Percentiles rank a stretch among this genome's conserved stretches.
These are phyloP conservation scores for Semaprochilodus insignis DNA, from an alignment of 2,797 vertebrate species.

Conservation along the genomic window DNA sequence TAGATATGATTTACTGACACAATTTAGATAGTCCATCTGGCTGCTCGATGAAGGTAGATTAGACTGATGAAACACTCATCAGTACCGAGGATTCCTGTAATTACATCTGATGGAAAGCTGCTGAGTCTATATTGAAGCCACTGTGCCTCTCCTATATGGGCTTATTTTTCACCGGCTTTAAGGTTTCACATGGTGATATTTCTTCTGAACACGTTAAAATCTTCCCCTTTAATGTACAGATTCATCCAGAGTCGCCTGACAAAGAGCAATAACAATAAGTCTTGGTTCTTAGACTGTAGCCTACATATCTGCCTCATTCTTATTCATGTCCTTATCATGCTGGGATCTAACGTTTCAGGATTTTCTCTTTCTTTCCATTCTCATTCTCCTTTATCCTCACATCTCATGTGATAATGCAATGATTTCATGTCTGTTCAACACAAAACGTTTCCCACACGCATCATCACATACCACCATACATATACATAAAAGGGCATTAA, in stretches of 20 bases:
- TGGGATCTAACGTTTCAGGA: background rate
- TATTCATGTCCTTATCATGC: conserved; percentile 14
- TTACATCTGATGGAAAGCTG: conserved; percentile 5
- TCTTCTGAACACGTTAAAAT: background rate
- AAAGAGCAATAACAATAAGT: background rate
- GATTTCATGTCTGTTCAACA: background rate
- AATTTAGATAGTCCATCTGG: background rate
- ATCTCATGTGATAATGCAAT: background rate
- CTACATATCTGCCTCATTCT: background rate
- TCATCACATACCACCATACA: background rate
- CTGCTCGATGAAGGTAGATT: conserved; percentile 10
- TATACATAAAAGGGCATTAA: conserved; percentile 28
- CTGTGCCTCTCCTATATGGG: background rate
- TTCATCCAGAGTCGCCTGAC: background rate
- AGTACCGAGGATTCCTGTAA: background rate
- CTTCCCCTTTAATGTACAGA: background rate
- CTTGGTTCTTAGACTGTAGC: background rate
- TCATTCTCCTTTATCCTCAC: background rate
- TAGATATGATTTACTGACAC: conserved; percentile 22
- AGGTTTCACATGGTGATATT: background rate
- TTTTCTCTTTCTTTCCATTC: background rate
- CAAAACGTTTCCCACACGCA: background rate
- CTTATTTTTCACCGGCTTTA: background rate
- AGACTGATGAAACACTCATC: conserved; percentile 1
- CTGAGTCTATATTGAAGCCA: background rate